Evolutionary conservation across 2,113 vertebrate species (phyloP), one percentile per base, ranked within the genome.

Genomic region (Reinhardtius hippoglossoides): DNA sequence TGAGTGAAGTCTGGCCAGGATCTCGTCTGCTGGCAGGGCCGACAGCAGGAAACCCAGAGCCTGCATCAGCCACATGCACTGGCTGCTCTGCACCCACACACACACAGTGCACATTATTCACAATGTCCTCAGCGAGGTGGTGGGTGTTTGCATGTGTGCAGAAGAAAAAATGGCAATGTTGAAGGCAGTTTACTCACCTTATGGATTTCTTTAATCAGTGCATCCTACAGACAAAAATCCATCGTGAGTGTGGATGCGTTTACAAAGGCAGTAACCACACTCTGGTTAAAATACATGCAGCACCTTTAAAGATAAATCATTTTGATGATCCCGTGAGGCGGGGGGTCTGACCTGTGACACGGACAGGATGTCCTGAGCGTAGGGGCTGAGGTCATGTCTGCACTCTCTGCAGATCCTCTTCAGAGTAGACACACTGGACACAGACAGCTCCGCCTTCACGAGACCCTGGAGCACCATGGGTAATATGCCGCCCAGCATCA

Each of bases 21-120:
- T 96, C 90, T 99, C 96, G 18, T 98, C 96, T 56, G 94, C 93
- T 15, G 98, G 97, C 82, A 98, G 92, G 0, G 96, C 95, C 18
- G 97, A 99, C 74, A 99, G 96, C 88, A 99, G 95, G 94, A 96
- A 98, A 76, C 98, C 98, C 89, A 99, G 92, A 6, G 96, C 97
- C 94, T 99, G 98, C 98, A 99, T 99, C 86, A 99, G 90, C 97
- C 97, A 99, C 97, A 97, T 96, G 88, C 97, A 97, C 91, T 99
- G 98, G 92, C 97, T 97, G 8, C 96, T 98, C 97, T 99, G 94
- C 77, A 76, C 62, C 79, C 67, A 78, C 20, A 76, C 48, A 54
- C 69, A 52, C 67, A 76, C 42, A 74, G 7, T 20, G 57, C 54
- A 31, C 73, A 67, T 26, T 60, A 82, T 54, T 73, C 68, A 60